Conservation (phyloP, 2,888 invertebrate genomes). For the Dryococelus australis region DNA sequence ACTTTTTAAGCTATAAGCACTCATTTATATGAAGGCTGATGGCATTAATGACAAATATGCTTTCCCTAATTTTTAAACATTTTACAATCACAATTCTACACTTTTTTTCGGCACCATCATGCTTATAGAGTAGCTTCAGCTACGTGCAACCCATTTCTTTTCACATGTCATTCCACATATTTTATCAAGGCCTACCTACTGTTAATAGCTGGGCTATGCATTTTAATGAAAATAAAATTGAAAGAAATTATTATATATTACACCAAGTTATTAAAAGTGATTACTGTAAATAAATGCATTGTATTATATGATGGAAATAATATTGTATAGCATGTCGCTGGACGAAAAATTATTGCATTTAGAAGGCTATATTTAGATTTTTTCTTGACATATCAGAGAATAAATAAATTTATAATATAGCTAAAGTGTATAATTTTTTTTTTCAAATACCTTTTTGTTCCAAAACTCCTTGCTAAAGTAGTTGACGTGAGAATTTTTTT, state of each 20-base stretch:
- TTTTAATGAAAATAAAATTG: conserved; percentile 18
- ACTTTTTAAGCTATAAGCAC: background rate
- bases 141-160: conserved; percentile 29
- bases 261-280: conserved; percentile 34
- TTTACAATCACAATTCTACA: background rate
- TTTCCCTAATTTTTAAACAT: background rate
- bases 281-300: conserved; percentile 37
- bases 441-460: background rate
- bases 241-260: conserved; percentile 29
- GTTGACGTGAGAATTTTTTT: too few relatives aligned
- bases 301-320: conserved; percentile 18
- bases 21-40: background rate
- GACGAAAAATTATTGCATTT: conserved; percentile 23
- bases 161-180: background rate
- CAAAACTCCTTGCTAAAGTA: background rate
- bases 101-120: conserved; percentile 20
- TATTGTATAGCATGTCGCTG: conserved; percentile 32
- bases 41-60: background rate
- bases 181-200: background rate
- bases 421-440: background rate
- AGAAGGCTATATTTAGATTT: conserved; percentile 39
- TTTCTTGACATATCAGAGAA: conserved; percentile 43
- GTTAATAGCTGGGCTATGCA: conserved; percentile 25
- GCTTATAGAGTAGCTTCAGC: conserved; percentile 13
- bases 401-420: conserved; percentile 35